phyloP scores from a whole-genome alignment of 2,888 invertebrate species.

The Mechanitis messenoides region DNA sequence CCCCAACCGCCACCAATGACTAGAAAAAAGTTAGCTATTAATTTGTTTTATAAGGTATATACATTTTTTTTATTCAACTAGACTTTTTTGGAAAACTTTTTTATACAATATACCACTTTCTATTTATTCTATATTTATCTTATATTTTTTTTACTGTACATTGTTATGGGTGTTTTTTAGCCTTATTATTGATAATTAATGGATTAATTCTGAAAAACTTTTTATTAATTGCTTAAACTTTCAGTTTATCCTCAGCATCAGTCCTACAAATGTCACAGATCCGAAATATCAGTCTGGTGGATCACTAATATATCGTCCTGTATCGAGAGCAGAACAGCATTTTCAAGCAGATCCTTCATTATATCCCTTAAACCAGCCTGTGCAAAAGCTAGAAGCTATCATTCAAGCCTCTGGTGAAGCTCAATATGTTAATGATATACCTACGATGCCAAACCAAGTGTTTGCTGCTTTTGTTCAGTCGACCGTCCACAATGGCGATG shows the following conservation, averaged over 20 bases:
- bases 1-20: constrained; percentile 82
- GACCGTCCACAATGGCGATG: constrained; percentile 73
- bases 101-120: no score
- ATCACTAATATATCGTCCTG: constrained; percentile 65
- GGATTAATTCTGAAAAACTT: no score
- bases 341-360: constrained; percentile 78
- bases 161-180: no score
- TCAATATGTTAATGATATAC: constrained; percentile 80
- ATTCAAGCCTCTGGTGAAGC: constrained; percentile 82
- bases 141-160: no score
- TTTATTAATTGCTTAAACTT: constrained; percentile 7
- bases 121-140: no score
- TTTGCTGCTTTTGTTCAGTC: constrained; percentile 82
- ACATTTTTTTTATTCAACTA: background rate
- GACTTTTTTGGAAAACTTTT: no score
- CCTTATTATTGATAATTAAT: no score
- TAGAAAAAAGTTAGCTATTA: constrained; percentile 81
- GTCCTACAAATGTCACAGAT: constrained; percentile 57
- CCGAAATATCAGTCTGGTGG: constrained; percentile 71
- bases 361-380: constrained; percentile 82
- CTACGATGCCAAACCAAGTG: constrained; percentile 77
- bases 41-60: constrained; percentile 86
- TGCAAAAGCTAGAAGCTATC: constrained; percentile 79
- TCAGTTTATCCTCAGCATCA: constrained; percentile 75
- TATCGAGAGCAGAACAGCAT: constrained; percentile 77